Evolutionary conservation across 2,113 vertebrate genomes (phyloP), one percentile per base, ranked within the genome.

Genomic region (Penelope pileata): DNA sequence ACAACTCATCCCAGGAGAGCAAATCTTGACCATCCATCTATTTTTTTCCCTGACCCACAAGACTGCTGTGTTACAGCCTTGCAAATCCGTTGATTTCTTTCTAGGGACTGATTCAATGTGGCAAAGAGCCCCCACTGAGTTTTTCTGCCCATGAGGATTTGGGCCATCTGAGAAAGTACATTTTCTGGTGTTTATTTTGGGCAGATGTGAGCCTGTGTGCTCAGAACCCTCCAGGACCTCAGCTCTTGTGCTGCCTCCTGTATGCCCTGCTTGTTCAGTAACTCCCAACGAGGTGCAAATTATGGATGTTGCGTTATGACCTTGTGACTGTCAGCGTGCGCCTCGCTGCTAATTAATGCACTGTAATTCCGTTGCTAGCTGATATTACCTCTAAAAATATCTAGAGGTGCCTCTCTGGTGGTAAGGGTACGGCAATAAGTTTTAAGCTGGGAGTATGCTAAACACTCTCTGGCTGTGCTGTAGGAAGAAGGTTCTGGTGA

Each of bases 321-420:
- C 88, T 78, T 53, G 83, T 29, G 68, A 16, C 60, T 54, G 9
- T 22, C 24, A 30, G 21, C 45, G 11, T 72, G 60, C 2, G 0
- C 53, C 36, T 67, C 29, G n/a, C 22, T 68, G 84, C 66, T 92
- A 75, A 95, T 96, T 68, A 93, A 86, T 73, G 83, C 43, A 1
- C 81, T 58, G 76, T 56, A 38, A 81, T 86, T 75, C 27, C 26
- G 17, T 54, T 30, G 56, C 42, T 88, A 30, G 14, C 24, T 56
- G 60, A 30, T 63, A 82, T 11, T 75, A 45, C 66, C 48, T 73
- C 92, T 93, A 86, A 66, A 78, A 94, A 42, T 40, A 72, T 51
- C 77, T 51, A 13, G 22, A 81, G 68, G 30, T 70, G 72, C n/a
- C 43, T 63, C 54, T 85, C 23, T 78, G 83, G 34, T 58, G 70